Evolutionary conservation across 2,113 vertebrate genomes (phyloP).

Genomic region (Elgaria multicarinata): DNA sequence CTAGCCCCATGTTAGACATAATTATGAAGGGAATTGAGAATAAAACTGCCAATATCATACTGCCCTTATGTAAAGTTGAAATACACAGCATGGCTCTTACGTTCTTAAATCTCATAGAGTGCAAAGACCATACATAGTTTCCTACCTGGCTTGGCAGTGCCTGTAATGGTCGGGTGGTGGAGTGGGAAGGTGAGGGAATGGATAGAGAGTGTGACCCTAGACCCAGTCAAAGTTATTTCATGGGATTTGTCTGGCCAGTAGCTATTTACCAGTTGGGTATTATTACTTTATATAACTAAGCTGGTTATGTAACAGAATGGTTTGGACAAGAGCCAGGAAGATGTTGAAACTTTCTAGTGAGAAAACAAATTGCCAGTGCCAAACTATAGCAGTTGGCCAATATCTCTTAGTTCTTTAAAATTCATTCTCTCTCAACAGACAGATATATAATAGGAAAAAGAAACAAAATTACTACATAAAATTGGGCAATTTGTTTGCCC

Average conservation of each 20-base stretch:
- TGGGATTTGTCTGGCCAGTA: background rate
- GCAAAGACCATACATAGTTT: background rate
- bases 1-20: too few species aligned
- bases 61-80: too few species aligned
- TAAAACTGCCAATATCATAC: too few species aligned
- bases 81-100: too few species aligned
- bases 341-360: background rate
- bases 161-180: too few species aligned
- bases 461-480: background rate
- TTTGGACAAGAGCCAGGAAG: background rate
- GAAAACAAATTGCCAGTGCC: background rate
- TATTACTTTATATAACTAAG: background rate
- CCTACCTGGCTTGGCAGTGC: background rate
- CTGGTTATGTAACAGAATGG: background rate
- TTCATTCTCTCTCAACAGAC: too few species aligned
- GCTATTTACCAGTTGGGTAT: background rate
- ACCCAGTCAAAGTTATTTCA: background rate
- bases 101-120: too few species aligned
- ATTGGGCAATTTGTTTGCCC: background rate
- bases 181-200: background rate
- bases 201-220: background rate
- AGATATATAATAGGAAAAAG: background rate
- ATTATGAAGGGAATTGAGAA: too few species aligned
- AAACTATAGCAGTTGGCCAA: constrained; percentile 9
- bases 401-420: background rate